Conservation (phyloP, 2,888 invertebrate genomes). For the Ariolimax columbianus region DNA sequence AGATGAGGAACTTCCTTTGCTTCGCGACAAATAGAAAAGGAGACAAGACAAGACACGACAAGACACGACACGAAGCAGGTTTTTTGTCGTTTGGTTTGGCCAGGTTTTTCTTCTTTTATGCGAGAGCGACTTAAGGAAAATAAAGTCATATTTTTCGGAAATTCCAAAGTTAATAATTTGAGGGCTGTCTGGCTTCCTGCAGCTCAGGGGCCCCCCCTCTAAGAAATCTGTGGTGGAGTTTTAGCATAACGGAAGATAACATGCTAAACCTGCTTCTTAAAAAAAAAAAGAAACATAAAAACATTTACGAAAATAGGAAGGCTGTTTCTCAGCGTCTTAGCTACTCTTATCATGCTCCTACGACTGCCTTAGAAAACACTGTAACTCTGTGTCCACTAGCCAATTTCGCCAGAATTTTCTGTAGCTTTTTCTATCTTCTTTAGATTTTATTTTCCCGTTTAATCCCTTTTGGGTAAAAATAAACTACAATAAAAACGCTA, state of each 20-base stretch:
- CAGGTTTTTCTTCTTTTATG: neutral
- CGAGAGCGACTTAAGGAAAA: neutral
- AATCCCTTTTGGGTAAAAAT: neutral
- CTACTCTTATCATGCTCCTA: neutral
- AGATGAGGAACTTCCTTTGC: no score
- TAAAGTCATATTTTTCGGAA: neutral
- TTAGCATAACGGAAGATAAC: neutral
- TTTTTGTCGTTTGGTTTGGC: neutral
- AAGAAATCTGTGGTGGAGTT: neutral
- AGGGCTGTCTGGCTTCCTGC: slow-evolving; percentile 16
- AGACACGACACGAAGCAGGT: no score
- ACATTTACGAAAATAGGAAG: neutral
- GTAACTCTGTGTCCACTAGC: neutral
- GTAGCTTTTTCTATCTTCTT: neutral
- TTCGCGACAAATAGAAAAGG: no score
- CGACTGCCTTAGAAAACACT: neutral
- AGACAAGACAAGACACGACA: no score
- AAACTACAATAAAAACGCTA: neutral
- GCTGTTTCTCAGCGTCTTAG: neutral
- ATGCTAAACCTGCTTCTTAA: slow-evolving; percentile 1
- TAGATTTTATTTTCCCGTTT: neutral
- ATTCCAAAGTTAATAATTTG: neutral
- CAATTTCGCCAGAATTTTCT: neutral
- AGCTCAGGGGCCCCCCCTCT: neutral
- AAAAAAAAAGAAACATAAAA: neutral